Base-by-base conservation (phyloP, 2,888 invertebrate genomes). In the Drosophila sordidula region DNA sequence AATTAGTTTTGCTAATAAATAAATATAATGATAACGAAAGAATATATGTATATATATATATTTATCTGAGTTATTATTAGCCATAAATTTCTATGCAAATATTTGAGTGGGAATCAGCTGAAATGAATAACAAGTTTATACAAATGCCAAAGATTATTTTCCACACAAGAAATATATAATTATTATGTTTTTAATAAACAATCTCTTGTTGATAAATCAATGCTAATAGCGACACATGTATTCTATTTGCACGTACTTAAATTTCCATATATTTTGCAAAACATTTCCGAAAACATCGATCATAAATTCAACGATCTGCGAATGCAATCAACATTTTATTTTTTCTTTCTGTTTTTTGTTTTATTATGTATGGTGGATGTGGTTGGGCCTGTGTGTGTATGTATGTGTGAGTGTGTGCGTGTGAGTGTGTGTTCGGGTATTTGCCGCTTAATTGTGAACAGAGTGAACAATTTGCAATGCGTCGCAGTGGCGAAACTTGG, bases 141-240 rank as follows among this genome's bases (percentile, higher is more conserved):
- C 8, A 47, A 18, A 38, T 39, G 8, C 14, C 11, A 4, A 12
- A 39, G 18, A 39, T 22, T 12, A 8, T 16, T 26, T 42, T 22
- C 6, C 11, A n/a, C 6, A 25, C 41, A 41, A 16, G 6, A 41
- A 39, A 14, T 16, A 41, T 25, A 1, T 16, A 32, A 32, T 16
- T 50, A 16, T n/a, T 47, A 9, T 36, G 26, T 8, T 52, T 39
- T 26, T 12, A 39, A 46, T 45, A 36, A 54, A 39, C 42, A 59
- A 39, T 61, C 8, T 12, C n/a, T 9, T 29, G 67, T 64, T 55
- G 75, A 79, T 78, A 80, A 85, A 82, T 85, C 75, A 79, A 70
- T 65, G 77, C 59, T 66, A 75, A 79, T 70, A 45, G 67, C 63
- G 57, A 75, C 72, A 79, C 51, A 79, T 82, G 72, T 75, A 67